Base-by-base conservation (phyloP, 2,797 vertebrate genomes). In the Schizopygopsis malacanthus region DNA sequence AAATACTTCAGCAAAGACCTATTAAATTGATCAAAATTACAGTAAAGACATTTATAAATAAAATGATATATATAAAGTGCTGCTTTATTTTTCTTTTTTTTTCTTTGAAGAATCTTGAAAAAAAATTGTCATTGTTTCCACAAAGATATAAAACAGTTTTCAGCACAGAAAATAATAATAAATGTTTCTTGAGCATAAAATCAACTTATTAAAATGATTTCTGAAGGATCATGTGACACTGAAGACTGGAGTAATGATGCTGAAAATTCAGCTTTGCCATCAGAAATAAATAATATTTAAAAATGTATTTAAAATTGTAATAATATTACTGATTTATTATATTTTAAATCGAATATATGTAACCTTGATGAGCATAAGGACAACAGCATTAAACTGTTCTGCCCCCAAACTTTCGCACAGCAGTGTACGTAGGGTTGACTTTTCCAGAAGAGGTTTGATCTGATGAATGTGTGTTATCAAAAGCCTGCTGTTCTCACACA, bases 401-500 rank as follows among this genome's bases (percentile, higher is more conserved):
- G 37, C 59, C 52, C 76, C 20, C 11, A 79, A 18, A 61, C 37
- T 25, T 61, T 25, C 43, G 4, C 25, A 77, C 1, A 0, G 18
- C 6, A 10, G 47, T 25, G n/a, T 79, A 79, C 41, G 41, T 25
- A 37, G 45, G 20, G 15, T 33, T 82, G 28, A n/a, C 81, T 20
- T 43, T 45, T 79, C 1, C n/a, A 25, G 56, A 43, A 37, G 45
- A 39, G 65, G 54, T 61, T 12, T 43, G 37, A 9, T 39, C n/a
- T 1, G 22, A 7, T 67, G 43, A 69, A 13, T 7, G 16, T 43
- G 45, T 67, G 41, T 52, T 54, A 75, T 80, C 28, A 72, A 16
- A 67, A 41, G n/a, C 76, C 81, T 79, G 81, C 76, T 87, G 82
- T 87, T 84, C 37, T 81, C 82, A 87, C 67, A 81, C 56, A 59